Evolutionary conservation across 1,140 invertebrate genomes (phyloP), one percentile per base, ranked within the genome.

Genomic region (Delia radicum): DNA sequence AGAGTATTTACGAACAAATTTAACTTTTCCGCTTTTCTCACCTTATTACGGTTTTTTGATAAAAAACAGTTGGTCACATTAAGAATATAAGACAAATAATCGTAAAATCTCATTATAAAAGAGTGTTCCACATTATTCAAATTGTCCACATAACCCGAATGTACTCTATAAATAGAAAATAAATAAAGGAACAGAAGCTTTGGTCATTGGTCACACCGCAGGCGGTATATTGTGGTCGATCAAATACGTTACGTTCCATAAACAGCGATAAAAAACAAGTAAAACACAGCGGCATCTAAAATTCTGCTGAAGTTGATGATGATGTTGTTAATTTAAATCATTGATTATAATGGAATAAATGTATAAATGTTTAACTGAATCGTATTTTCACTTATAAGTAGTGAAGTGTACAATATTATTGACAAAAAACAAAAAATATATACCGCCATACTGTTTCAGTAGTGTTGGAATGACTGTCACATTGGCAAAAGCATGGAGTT

Each of bases 141-240:
- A n/a, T n/a, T n/a, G n/a, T n/a, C n/a, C n/a, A n/a, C n/a, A n/a
- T n/a, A n/a, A n/a, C n/a, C n/a, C n/a, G n/a, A n/a, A n/a, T n/a
- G n/a, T n/a, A n/a, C n/a, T n/a, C n/a, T n/a, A n/a, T n/a, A n/a
- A n/a, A n/a, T n/a, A n/a, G n/a, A n/a, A n/a, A n/a, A n/a, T n/a
- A n/a, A n/a, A n/a, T n/a, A n/a, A n/a, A 21, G 18, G 65, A n/a
- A 37, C 18, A 69, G 37, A 33, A 55, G 5, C 24, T 69, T 33
- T 33, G 29, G 65, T 21, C 65, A 69, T 69, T 33, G 65, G 65
- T 69, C 65, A 69, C 65, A 33, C 65, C 65, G 37, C 65, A 33
- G 65, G 65, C 65, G 65, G 65, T 24, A 24, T 31, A 55, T 18
- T 13, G 33, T 69, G 29, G 18, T 69, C 37, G 65, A 15, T 31